A percentile compares a stretch with the other conserved stretches of the same genome.
phyloP scores from a whole-genome alignment of 2,888 invertebrate genomes.

The Phania funesta region DNA sequence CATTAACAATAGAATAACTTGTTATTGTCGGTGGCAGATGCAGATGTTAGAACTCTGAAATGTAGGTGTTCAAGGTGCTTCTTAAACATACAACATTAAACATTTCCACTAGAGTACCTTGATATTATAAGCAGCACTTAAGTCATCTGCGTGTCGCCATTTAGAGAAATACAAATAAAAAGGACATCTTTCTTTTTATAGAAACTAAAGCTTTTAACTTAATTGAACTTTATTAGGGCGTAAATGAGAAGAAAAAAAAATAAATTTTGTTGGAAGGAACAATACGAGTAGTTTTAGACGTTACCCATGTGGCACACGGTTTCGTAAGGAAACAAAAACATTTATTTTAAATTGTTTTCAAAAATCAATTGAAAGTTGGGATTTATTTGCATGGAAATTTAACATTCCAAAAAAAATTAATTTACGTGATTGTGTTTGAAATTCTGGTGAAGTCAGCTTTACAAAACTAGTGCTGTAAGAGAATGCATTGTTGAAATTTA shows the following conservation, averaged over 20 bases:
- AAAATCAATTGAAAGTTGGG: constrained; percentile 54
- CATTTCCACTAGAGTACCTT: constrained; percentile 70
- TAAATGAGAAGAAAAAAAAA: constrained; percentile 32
- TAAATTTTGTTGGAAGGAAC: constrained; percentile 3
- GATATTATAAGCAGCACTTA: constrained; percentile 55
- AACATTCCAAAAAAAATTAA: constrained; percentile 54
- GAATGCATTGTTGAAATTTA: not conserved
- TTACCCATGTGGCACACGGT: constrained; percentile 46
- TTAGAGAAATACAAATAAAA: constrained; percentile 45
- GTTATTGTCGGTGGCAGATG: not conserved
- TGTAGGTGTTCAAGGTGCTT: constrained; percentile 22
- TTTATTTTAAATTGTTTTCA: constrained; percentile 54
- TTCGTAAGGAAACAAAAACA: constrained; percentile 15
- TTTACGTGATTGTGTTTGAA: constrained; percentile 35
- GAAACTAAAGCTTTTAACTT: constrained; percentile 69
- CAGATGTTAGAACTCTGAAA: not conserved
- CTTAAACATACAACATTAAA: constrained; percentile 66
- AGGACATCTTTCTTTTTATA: constrained; percentile 25
- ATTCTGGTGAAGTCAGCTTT: constrained; percentile 1
- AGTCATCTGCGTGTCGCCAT: constrained; percentile 52
- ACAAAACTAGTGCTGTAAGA: not conserved
- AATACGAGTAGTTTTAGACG: constrained; percentile 39
- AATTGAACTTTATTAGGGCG: constrained; percentile 68
- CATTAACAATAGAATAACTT: not conserved
- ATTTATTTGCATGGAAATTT: constrained; percentile 37